phyloP scores from a whole-genome alignment of 2,888 invertebrate genomes.

The Volucella inflata region DNA sequence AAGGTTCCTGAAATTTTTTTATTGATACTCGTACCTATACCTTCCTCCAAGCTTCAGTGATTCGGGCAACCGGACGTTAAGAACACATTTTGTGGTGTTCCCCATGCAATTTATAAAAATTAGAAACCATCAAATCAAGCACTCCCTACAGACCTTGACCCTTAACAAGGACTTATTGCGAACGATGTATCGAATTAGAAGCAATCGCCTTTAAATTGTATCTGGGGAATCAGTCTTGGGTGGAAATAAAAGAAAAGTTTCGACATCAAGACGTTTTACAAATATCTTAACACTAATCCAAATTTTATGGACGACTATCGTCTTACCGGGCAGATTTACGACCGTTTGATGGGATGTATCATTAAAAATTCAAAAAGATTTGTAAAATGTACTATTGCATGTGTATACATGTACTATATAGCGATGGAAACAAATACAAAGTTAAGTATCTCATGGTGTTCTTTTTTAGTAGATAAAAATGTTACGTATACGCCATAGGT shows the following conservation, averaged over 20 bases:
- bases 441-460: no score
- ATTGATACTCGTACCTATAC: no score
- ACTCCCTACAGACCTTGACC: not conserved
- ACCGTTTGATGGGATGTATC: not conserved
- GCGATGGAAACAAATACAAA: no score
- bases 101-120: not conserved
- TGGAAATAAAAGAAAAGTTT: conserved; percentile 4
- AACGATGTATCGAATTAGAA: not conserved
- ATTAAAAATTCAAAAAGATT: conserved; percentile 14
- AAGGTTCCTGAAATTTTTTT: not conserved
- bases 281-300: not conserved
- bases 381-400: no score
- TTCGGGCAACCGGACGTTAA: not conserved
- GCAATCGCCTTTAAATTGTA: conserved; percentile 8
- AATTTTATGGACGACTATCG: not conserved
- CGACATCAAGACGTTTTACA: conserved; percentile 9
- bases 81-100: not conserved
- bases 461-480: no score
- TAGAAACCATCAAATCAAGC: not conserved
- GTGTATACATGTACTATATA: no score
- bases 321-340: conserved; percentile 11
- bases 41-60: no score
- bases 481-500: no score
- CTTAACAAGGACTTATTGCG: not conserved
- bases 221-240: not conserved